Base-by-base conservation (phyloP, 2,888 invertebrate species). In the Hirtodrosophila alboralis region DNA sequence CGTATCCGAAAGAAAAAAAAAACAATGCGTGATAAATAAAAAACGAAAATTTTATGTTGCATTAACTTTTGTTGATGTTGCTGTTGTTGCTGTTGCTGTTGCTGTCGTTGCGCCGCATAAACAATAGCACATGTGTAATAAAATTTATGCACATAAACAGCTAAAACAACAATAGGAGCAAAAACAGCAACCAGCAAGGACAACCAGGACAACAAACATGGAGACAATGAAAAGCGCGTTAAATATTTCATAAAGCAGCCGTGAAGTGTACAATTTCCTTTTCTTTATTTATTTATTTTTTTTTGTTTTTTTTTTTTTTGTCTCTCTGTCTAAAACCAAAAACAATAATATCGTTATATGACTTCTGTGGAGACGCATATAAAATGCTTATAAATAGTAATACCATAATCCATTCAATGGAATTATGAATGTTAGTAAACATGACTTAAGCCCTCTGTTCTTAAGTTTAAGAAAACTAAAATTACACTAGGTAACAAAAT, bases 61-160 rank as follows among this genome's bases (percentile, higher is more conserved):
- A 84, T 79, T 79, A 81, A 77, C 83, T 78, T 74, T 62, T 68
- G 63, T 28, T 34, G 8, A 14, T 21, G 16, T 23, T 40, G 4
- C 33, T 41, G 18, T 37, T n/a, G 30, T 30, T n/a, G n/a, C n/a
- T n/a, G 28, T 41, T 56, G 40, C 34, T 66, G 61, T 30, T 53
- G 52, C 26, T 66, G 56, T 43, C 33, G 44, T 16, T 51, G 56
- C 47, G 60, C 38, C 52, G 77, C 84, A 78, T 84, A 77, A 78
- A 80, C 77, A 84, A 84, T 60, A 65, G 83, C 78, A 81, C 71
- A 84, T 77, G 71, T 71, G 85, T 78, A 75, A 84, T 84, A 77
- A 81, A 84, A 84, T 81, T 49, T 84, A 75, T 79, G 83, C 85
- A 79, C 73, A 77, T 72, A 84, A 84, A 79, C 63, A 74, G 52